Evolutionary conservation across 2,888 invertebrate species (phyloP), one percentile per base, ranked within the genome.

Genomic region (Tetheella fluctuosa): DNA sequence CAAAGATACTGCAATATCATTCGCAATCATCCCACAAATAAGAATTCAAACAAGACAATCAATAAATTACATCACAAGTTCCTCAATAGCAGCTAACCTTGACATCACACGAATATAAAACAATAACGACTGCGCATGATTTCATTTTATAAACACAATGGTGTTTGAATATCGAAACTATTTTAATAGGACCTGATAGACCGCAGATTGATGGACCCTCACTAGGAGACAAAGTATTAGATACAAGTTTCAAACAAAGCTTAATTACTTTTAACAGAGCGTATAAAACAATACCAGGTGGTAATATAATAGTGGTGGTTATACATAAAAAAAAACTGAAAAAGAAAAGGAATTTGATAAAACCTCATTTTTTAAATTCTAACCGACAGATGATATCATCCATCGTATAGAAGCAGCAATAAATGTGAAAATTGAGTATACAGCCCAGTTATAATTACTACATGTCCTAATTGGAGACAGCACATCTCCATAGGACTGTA

Each of bases 121-220:
- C n/a, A 30, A 54, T n/a, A 37, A 55, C 55, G 10, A 12, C 3
- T 55, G 12, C 13, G 54, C 34, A 55, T 55, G 34, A 23, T n/a
- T 42, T 54, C 42, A 42, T 54, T 54, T 54, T 15, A 48, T 53
- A 37, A 58, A 59, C 34, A 56, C 52, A 39, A 39, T 1, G n/a
- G 52, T 23, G 23, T 30, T 56, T 55, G 56, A 23, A 34, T 37
- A 58, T 17, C 39, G 37, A 53, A 58, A 56, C 37, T 17, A 37
- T 25, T 48, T 37, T 55, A 66, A 65, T 68, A 37, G 60, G 39
- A 65, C 62, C 68, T 61, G 78, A 73, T 70, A 71, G 62, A 67
- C 67, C 64, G 64, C 57, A 71, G 69, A 78, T 71, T 73, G 70
- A 76, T 74, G 73, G 70, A 67, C 61, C 61, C 63, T 58, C 67